These are phyloP conservation scores for Macaria liturata DNA, from an alignment of 2,888 invertebrate species.

Conservation along the genomic window DNA sequence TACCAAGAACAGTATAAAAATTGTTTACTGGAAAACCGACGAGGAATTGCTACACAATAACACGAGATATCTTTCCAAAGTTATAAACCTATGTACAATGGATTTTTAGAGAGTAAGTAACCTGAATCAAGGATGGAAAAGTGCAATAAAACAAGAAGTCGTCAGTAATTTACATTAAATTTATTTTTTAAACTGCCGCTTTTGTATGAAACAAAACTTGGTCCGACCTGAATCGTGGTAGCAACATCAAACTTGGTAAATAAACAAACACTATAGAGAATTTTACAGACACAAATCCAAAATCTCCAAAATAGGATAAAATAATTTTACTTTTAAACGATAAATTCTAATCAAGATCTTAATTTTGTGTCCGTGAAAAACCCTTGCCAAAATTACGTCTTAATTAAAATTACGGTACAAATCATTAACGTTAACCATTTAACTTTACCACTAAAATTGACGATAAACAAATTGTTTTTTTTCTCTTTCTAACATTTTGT, in stretches of 20 bases:
- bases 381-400: slow-evolving; percentile 39
- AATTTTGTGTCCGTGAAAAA: slow-evolving; percentile 37
- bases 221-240: slow-evolving; percentile 71
- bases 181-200: slow-evolving; percentile 71
- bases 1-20: too few species aligned
- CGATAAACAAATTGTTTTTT: slow-evolving; percentile 73
- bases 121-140: not conserved
- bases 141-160: slow-evolving; percentile 49
- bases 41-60: too few species aligned
- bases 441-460: slow-evolving; percentile 79
- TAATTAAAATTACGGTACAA: slow-evolving; percentile 59
- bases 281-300: slow-evolving; percentile 42
- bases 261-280: slow-evolving; percentile 40
- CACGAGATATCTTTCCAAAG: too few species aligned
- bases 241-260: slow-evolving; percentile 55
- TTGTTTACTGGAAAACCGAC: too few species aligned
- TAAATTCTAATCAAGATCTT: not conserved
- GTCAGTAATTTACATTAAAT: slow-evolving; percentile 75
- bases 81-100: too few species aligned
- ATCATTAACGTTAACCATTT: slow-evolving; percentile 61
- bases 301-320: slow-evolving; percentile 15
- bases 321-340: not conserved
- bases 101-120: too few species aligned
- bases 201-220: slow-evolving; percentile 73
- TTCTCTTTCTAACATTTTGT: slow-evolving; percentile 72